phyloP scores from a whole-genome alignment of 2,888 invertebrate genomes.

The Andrena fulva region DNA sequence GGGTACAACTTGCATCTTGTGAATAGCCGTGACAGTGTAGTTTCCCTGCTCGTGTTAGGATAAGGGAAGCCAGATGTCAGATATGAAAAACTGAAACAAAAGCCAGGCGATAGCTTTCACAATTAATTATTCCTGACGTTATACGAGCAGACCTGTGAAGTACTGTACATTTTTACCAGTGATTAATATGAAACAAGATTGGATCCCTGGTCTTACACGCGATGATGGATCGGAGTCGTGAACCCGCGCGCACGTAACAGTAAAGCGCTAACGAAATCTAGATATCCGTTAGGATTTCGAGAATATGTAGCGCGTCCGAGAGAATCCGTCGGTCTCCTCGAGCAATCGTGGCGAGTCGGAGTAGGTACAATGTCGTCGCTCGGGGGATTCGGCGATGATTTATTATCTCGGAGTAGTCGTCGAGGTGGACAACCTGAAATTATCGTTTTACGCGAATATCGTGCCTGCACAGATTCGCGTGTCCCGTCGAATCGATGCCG shows the following conservation, averaged over 20 bases:
- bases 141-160: neutral
- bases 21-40: too few relatives aligned
- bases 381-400: slow-evolving; percentile 20
- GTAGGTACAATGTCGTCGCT: slow-evolving; percentile 20
- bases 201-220: neutral
- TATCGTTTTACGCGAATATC: slow-evolving; percentile 48
- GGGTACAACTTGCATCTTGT: too few relatives aligned
- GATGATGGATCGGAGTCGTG: neutral
- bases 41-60: neutral
- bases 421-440: slow-evolving; percentile 45
- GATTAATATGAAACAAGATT: slow-evolving; percentile 3
- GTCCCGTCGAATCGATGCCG: slow-evolving; percentile 38
- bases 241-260: neutral
- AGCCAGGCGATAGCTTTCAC: neutral
- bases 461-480: slow-evolving; percentile 17
- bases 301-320: neutral
- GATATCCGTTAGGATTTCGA: neutral
- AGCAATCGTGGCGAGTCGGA: slow-evolving; percentile 14
- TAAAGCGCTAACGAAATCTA: too few relatives aligned
- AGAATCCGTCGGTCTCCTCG: neutral
- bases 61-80: neutral
- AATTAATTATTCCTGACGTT: neutral
- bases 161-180: neutral
- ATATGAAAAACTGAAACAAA: neutral
- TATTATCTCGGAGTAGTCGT: slow-evolving; percentile 21